Conservation (phyloP, 2,113 vertebrate genomes). For the Tricholaema leucomelas region DNA sequence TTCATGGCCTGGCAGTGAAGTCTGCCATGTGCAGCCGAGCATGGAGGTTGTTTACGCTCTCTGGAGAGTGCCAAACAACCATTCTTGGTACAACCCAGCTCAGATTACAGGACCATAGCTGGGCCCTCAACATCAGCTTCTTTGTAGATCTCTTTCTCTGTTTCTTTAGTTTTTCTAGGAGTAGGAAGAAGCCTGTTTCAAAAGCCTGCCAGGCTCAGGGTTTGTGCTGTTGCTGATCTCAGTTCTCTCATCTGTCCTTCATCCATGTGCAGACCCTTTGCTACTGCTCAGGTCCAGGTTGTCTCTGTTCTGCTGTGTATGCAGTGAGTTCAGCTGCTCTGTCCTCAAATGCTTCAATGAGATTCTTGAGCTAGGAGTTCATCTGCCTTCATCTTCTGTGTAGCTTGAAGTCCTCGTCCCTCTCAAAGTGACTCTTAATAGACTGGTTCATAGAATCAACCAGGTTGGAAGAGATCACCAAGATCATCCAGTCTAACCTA, state of each 20-base stretch:
- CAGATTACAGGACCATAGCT: not conserved
- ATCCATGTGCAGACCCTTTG: not conserved
- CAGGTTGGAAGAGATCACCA: no score
- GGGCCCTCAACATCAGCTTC: not conserved
- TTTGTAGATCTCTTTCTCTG: not conserved
- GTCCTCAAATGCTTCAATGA: not conserved
- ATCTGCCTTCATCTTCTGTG: not conserved
- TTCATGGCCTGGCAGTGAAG: constrained; percentile 1
- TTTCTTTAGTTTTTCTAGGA: not conserved
- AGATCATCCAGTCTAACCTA: no score
- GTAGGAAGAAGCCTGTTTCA: not conserved
- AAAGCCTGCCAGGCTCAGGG: not conserved
- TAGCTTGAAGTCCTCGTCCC: not conserved
- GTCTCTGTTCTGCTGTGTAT: not conserved
- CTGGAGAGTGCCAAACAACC: not conserved
- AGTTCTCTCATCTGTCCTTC: not conserved
- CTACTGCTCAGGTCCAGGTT: not conserved
- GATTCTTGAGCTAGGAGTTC: not conserved
- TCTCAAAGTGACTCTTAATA: not conserved
- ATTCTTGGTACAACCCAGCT: not conserved
- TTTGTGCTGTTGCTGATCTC: not conserved
- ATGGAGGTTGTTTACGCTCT: not conserved
- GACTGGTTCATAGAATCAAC: no score
- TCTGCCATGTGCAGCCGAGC: not conserved
- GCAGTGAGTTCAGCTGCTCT: not conserved